These are phyloP conservation scores for Schizothorax lantsangensis DNA, from an alignment of 2,797 vertebrate species.

Conservation along the genomic window DNA sequence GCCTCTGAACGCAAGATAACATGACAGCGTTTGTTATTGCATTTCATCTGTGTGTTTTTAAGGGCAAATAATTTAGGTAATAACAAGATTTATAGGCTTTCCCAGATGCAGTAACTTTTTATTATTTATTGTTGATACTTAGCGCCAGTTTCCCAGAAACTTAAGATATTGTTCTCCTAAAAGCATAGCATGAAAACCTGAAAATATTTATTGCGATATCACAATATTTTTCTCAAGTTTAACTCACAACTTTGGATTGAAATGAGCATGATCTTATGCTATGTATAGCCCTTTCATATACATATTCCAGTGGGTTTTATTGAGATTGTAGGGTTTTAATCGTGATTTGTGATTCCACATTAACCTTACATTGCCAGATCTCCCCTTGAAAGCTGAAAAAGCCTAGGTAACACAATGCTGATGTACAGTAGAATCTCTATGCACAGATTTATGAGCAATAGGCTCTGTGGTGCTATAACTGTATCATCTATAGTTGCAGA, in stretches of 20 bases:
- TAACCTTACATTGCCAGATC: background rate
- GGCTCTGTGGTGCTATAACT: no score
- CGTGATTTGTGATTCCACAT: background rate
- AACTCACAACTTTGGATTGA: no score
- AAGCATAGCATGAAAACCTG: background rate
- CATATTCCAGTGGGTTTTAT: background rate
- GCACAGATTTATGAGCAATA: background rate
- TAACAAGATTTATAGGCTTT: no score
- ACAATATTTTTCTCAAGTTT: no score
- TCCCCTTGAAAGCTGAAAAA: background rate
- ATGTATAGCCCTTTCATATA: background rate
- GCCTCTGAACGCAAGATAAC: no score
- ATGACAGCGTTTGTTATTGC: background rate
- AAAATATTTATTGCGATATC: no score
- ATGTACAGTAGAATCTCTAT: background rate
- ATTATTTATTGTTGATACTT: no score
- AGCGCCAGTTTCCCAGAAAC: background rate
- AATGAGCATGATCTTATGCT: no score
- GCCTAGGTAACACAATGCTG: background rate
- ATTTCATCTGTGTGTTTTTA: background rate
- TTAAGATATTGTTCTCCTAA: no score
- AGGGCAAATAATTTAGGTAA: no score
- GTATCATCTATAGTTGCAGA: no score
- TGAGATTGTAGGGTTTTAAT: background rate
- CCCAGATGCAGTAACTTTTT: background rate